A percentile compares a stretch with the other conserved stretches of the same genome.
Conservation (phyloP, 1,140 invertebrate genomes). For the Drosophila repleta region DNA sequence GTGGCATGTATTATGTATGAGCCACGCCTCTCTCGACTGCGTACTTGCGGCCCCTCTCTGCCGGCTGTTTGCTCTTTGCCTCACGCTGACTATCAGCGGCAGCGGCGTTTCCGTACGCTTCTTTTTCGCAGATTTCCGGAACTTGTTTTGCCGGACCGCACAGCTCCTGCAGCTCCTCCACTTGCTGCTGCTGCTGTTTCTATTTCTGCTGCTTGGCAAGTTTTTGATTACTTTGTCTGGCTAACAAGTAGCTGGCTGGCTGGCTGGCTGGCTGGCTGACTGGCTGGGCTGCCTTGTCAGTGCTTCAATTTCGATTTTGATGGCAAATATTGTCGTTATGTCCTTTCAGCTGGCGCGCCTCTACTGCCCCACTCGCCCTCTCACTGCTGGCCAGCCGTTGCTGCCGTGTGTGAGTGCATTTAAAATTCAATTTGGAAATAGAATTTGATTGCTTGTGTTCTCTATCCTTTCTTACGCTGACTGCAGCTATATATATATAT, state of each 20-base stretch:
- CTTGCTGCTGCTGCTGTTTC: background rate
- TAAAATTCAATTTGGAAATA: constrained; percentile 51
- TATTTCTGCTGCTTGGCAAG: constrained; percentile 17
- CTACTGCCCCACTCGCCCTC: no score
- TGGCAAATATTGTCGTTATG: constrained; percentile 50
- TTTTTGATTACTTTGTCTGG: constrained; percentile 51
- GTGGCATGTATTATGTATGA: constrained; percentile 24
- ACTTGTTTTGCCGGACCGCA: constrained; percentile 34
- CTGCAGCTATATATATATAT: background rate
- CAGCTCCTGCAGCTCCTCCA: background rate
- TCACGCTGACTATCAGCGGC: constrained; percentile 22
- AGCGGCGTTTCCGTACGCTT: constrained; percentile 29
- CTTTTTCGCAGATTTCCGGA: constrained; percentile 37
- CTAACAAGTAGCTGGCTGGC: constrained; percentile 32
- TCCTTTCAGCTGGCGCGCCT: constrained; percentile 6
- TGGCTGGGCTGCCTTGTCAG: constrained; percentile 13
- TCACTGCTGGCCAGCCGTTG: background rate
- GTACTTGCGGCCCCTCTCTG: background rate
- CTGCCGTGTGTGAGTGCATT: constrained; percentile 26
- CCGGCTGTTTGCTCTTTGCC: constrained; percentile 20
- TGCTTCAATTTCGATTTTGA: constrained; percentile 34
- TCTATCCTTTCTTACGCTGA: background rate
- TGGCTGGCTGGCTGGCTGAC: no score
- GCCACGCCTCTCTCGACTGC: background rate
- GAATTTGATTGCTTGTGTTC: constrained; percentile 37